phyloP scores from a whole-genome alignment of 2,888 invertebrate species.

The Tenthredo notha region DNA sequence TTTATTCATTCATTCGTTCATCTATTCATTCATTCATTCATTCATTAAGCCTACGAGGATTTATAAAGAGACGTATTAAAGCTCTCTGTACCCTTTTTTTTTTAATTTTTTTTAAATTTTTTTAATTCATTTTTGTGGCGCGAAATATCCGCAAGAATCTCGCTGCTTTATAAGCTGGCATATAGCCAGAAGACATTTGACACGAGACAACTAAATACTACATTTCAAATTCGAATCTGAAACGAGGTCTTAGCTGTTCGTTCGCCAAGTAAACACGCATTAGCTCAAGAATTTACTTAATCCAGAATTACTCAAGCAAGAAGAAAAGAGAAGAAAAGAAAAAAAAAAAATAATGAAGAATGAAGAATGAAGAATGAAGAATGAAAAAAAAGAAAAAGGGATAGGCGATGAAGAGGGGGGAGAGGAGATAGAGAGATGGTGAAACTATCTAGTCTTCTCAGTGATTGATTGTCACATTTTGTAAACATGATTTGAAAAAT shows the following conservation, averaged over 20 bases:
- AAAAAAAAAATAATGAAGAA: not conserved
- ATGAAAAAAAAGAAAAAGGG: not conserved
- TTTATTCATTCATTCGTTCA: too few species aligned
- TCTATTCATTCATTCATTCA: too few species aligned
- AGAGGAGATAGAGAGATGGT: not conserved
- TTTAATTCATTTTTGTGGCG: not conserved
- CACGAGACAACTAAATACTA: slow-evolving; percentile 49
- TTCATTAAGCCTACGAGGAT: too few species aligned
- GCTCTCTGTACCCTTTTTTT: not conserved
- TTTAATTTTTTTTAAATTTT: too few species aligned
- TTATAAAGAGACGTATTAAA: not conserved
- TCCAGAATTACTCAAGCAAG: not conserved
- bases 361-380: not conserved
- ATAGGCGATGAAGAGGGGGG: too few species aligned
- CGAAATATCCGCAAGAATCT: slow-evolving; percentile 4
- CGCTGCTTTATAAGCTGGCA: slow-evolving; percentile 40
- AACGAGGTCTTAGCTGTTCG: slow-evolving; percentile 27
- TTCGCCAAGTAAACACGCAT: slow-evolving; percentile 28
- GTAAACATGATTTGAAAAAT: slow-evolving; percentile 57
- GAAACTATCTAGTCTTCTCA: not conserved
- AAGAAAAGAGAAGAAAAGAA: not conserved
- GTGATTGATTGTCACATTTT: slow-evolving; percentile 63
- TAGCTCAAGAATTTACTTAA: slow-evolving; percentile 31
- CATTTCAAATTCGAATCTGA: slow-evolving; percentile 38
- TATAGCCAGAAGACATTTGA: slow-evolving; percentile 36